These are phyloP conservation scores for Troglohyphantes excavatus DNA, from an alignment of 2,888 invertebrate genomes.

Conservation along the genomic window DNA sequence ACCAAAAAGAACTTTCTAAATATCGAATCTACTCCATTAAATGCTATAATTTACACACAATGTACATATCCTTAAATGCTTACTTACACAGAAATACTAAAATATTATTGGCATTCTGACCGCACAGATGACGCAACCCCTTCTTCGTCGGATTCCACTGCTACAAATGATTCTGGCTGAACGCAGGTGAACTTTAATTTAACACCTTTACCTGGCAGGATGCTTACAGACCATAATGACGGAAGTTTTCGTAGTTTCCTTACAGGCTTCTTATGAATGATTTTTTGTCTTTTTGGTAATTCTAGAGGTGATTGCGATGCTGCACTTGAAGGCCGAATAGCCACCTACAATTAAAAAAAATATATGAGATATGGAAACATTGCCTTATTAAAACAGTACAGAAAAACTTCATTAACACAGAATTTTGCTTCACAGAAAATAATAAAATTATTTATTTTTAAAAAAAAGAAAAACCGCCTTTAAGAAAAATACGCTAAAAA, in stretches of 20 bases:
- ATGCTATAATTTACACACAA: constrained; percentile 45
- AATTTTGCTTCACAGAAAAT: no score
- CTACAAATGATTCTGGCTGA: constrained; percentile 34
- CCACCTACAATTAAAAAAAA: constrained; percentile 8
- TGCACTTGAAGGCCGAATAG: neutral
- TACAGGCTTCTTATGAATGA: constrained; percentile 49
- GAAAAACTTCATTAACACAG: no score
- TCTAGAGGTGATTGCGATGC: constrained; percentile 5
- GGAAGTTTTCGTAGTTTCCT: constrained; percentile 34
- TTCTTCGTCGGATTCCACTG: constrained; percentile 30
- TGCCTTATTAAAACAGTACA: no score
- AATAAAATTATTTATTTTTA: no score
- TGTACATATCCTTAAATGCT: constrained; percentile 46
- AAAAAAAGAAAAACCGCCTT: no score
- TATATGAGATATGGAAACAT: neutral
- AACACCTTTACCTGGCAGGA: constrained; percentile 56
- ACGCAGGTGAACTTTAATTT: constrained; percentile 59
- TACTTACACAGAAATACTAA: constrained; percentile 53
- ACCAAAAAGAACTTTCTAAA: constrained; percentile 27
- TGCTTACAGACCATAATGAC: constrained; percentile 46
- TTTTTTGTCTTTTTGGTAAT: constrained; percentile 50
- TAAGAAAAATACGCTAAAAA: no score
- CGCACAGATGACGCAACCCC: neutral
- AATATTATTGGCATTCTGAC: constrained; percentile 51
- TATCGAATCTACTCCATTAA: constrained; percentile 38